Evolutionary conservation across 2,113 vertebrate genomes (phyloP).

Genomic region (Sceloporus undulatus): DNA sequence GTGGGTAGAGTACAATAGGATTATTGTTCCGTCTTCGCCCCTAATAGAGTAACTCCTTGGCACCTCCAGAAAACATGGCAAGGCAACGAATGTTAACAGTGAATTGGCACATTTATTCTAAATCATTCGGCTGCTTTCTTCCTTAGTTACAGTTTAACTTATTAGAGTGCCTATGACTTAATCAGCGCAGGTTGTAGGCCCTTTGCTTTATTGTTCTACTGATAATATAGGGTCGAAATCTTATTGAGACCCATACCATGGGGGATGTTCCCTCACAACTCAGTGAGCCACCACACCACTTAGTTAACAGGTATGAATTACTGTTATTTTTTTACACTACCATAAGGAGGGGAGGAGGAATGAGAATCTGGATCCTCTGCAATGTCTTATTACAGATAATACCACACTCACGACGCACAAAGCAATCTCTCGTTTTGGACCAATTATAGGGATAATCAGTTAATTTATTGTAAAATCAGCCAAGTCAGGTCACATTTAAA

Average conservation of each 20-base stretch:
- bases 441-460: background rate
- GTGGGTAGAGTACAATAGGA: constrained; percentile 75
- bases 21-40: constrained; percentile 57
- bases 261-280: background rate
- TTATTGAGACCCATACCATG: background rate
- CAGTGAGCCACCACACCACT: background rate
- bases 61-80: constrained; percentile 42
- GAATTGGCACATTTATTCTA: constrained; percentile 24
- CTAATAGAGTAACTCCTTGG: constrained; percentile 56
- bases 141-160: constrained; percentile 9
- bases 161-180: background rate
- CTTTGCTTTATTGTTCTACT: constrained; percentile 10
- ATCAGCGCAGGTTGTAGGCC: constrained; percentile 25
- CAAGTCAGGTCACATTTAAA: too few species aligned
- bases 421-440: background rate
- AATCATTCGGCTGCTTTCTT: constrained; percentile 2
- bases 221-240: background rate
- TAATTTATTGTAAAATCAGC: too few species aligned
- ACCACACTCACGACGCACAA: background rate
- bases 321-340: too few species aligned
- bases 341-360: background rate
- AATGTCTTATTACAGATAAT: background rate
- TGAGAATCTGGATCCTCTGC: background rate
- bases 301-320: background rate
- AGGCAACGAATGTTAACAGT: constrained; percentile 54